phyloP scores from a whole-genome alignment of 2,797 vertebrate genomes.

The Micrastur ruficollis region DNA sequence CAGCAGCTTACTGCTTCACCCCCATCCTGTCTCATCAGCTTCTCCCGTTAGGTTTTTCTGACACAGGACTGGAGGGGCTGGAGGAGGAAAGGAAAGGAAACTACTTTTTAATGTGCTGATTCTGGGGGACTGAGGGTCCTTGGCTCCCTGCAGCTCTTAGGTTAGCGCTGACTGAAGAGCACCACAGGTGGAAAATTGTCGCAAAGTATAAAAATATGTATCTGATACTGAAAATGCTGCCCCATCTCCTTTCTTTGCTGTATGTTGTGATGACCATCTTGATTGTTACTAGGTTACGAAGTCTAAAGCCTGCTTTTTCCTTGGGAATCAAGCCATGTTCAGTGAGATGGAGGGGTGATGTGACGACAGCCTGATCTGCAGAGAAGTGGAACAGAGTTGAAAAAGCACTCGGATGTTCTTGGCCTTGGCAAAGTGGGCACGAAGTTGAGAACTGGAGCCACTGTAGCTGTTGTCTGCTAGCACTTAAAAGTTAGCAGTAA shows the following conservation, averaged over 20 bases:
- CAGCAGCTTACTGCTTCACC: neutral
- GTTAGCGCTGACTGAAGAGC: neutral
- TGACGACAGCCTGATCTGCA: neutral
- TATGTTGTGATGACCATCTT: neutral
- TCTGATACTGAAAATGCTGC: neutral
- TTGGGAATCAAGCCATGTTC: neutral
- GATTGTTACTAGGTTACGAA: neutral
- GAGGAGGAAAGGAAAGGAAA: neutral
- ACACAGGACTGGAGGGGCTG: neutral
- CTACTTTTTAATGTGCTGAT: neutral
- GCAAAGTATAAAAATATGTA: neutral
- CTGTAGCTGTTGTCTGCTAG: neutral
- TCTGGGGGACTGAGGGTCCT: neutral
- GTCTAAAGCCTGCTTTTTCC: neutral
- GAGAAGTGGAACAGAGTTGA: neutral
- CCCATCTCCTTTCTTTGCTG: neutral
- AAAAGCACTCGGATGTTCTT: neutral
- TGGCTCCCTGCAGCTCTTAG: neutral
- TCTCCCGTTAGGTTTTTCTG: neutral
- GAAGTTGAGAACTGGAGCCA: neutral
- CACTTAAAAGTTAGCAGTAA: neutral
- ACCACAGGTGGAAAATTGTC: neutral
- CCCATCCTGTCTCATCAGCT: neutral
- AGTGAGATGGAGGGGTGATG: neutral
- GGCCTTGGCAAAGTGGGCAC: neutral